Conservation (phyloP, 1,140 invertebrate species). For the Dinothrombium tinctorium region DNA sequence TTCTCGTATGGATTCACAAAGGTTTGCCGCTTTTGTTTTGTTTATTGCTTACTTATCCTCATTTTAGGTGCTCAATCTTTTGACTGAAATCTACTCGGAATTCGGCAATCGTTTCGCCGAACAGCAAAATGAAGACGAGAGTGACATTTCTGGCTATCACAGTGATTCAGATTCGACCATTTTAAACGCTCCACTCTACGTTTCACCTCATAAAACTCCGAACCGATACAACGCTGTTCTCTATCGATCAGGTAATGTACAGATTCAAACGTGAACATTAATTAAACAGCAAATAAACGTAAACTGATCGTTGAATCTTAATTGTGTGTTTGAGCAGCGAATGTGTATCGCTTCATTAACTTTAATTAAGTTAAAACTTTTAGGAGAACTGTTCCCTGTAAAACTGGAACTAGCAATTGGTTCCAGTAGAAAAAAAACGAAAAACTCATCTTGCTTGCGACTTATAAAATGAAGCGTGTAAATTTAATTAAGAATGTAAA, state of each 20-base stretch:
- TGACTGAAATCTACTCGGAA: background rate
- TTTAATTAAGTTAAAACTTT: too few species aligned
- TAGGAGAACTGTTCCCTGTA: too few species aligned
- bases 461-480: too few species aligned
- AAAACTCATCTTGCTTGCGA: too few species aligned
- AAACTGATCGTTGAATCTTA: too few species aligned
- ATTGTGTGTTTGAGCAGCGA: too few species aligned
- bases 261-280: background rate
- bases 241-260: background rate
- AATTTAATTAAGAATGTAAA: too few species aligned
- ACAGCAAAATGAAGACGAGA: conserved; percentile 14
- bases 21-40: conserved; percentile 17
- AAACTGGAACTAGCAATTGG: too few species aligned
- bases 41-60: background rate
- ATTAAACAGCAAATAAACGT: too few species aligned
- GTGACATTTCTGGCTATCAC: conserved; percentile 43
- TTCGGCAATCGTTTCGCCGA: background rate
- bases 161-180: conserved; percentile 46
- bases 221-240: background rate
- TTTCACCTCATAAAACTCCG: background rate
- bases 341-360: too few species aligned
- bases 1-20: conserved; percentile 53
- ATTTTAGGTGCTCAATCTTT: background rate
- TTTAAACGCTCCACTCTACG: background rate
- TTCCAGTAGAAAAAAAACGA: too few species aligned